Percentiles rank a stretch among this genome's conserved stretches.
Evolutionary conservation across 2,797 vertebrate species (phyloP).

Genomic region (Atherinosoma microstoma): DNA sequence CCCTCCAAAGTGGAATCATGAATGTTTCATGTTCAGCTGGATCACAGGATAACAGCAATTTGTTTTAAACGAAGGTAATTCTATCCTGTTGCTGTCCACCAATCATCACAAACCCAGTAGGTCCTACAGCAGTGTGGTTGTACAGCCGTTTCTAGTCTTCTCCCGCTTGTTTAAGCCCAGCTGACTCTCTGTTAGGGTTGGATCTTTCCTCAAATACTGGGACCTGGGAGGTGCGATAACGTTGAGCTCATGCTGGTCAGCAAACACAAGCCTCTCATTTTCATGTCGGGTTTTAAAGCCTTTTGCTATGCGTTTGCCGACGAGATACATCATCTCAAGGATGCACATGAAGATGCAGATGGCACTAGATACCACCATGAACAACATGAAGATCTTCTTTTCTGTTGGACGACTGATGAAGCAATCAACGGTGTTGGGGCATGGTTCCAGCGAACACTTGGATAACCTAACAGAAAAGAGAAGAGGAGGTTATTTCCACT

Average conservation of each 20-base stretch:
- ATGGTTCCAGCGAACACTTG: constrained; percentile 87
- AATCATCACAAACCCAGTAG: neutral
- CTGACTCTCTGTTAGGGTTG: constrained; percentile 45
- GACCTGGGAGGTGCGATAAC: constrained; percentile 43
- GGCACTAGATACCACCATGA: constrained; percentile 89
- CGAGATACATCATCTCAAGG: constrained; percentile 88
- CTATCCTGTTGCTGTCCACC: constrained; percentile 5
- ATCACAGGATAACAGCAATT: neutral
- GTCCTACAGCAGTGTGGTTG: constrained; percentile 62
- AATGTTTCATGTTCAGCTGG: neutral
- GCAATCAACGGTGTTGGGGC: constrained; percentile 92
- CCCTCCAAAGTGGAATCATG: neutral
- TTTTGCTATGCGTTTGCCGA: constrained; percentile 84
- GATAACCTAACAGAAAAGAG: constrained; percentile 61
- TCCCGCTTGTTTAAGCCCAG: constrained; percentile 50
- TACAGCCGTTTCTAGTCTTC: constrained; percentile 17
- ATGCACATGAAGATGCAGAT: constrained; percentile 90
- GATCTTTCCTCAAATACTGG: constrained; percentile 55
- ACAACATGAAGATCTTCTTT: constrained; percentile 92
- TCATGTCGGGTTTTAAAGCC: neutral
- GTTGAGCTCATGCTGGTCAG: constrained; percentile 59
- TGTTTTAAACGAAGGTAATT: neutral
- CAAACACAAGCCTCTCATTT: constrained; percentile 53
- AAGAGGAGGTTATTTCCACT: neutral
- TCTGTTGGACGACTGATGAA: constrained; percentile 92